Base-by-base conservation (phyloP, 1,140 invertebrate species). In the Drosophila repleta region DNA sequence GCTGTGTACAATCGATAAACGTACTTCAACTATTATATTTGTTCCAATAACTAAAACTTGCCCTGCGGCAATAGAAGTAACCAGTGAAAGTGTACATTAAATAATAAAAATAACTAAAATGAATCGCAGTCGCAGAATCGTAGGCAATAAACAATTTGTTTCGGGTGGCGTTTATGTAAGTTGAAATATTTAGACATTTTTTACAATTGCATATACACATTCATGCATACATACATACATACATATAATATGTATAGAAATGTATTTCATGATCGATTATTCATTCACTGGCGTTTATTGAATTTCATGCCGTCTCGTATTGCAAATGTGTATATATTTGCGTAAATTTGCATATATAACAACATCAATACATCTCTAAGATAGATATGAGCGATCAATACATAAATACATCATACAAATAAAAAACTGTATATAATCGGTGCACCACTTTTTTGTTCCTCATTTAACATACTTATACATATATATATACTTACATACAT, bases 151-250 rank as follows among this genome's bases (percentile, higher is more conserved):
- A 13, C 20, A 43, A 1, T 88, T 88, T 26, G 65, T 88, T 20
- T 55, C 72, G 13, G 83, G 83, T 1, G 83, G 83, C 7, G 39
- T 83, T 43, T 88, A 88, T 51, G 83, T 88, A 74, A 88, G 83
- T 26, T 37, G 45, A 20, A 46, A 46, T 46, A 20, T 41, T 35
- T 17, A 32, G 13, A 13, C n/a, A n/a, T n/a, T 21, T 48, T 26
- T 18, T 21, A 7, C 8, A 26, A 15, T 67, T 13, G 11, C 35
- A 7, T 13, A 46, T 53, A 53, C 15, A 21, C 21, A 43, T 1
- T 2, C 15, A 37, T 18, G 20, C 15, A 55, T 58, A 57, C n/a
- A 52, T 15, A 35, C 8, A 7, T 20, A 39, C n/a, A 7, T 39
- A 43, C 11, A 29, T 41, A 17, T 0, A 39, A 41, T 43, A 46